Conservation (phyloP, 2,888 invertebrate species). For the Lasioglossum calceatum region DNA sequence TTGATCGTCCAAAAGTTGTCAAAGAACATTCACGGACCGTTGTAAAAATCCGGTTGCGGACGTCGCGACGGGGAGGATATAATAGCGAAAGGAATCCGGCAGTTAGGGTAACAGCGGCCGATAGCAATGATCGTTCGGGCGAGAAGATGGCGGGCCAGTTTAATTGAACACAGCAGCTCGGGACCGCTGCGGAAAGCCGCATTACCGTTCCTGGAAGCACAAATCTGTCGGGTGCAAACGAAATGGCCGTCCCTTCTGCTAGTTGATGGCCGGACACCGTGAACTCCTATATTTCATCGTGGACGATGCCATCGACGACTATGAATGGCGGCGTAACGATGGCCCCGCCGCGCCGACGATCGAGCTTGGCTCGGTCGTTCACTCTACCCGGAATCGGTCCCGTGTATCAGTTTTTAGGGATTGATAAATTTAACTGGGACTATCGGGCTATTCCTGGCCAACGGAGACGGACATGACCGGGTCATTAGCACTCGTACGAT, state of each 20-base stretch:
- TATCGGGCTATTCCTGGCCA: constrained; percentile 26
- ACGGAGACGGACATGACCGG: constrained; percentile 20
- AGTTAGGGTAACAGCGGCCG: constrained; percentile 54
- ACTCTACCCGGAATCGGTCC: constrained; percentile 22
- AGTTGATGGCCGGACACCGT: constrained; percentile 16
- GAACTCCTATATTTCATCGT: constrained; percentile 36
- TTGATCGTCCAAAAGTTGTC: neutral
- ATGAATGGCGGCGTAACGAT: constrained; percentile 38
- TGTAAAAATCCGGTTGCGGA: neutral
- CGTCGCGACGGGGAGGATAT: neutral
- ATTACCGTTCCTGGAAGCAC: constrained; percentile 76
- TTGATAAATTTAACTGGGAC: constrained; percentile 31
- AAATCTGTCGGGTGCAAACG: constrained; percentile 74
- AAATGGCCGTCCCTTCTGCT: constrained; percentile 39
- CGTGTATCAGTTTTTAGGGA: constrained; percentile 30
- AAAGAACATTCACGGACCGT: neutral
- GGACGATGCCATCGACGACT: constrained; percentile 49
- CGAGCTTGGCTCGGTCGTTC: constrained; percentile 25
- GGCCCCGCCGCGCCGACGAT: constrained; percentile 1
- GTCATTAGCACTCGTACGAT: constrained; percentile 23
- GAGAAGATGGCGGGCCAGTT: constrained; percentile 74
- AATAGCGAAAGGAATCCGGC: constrained; percentile 11
- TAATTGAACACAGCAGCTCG: constrained; percentile 75
- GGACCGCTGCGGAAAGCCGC: constrained; percentile 66
- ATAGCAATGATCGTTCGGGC: constrained; percentile 65